phyloP scores from a whole-genome alignment of 2,113 vertebrate species.

The Loxodonta africana region DNA sequence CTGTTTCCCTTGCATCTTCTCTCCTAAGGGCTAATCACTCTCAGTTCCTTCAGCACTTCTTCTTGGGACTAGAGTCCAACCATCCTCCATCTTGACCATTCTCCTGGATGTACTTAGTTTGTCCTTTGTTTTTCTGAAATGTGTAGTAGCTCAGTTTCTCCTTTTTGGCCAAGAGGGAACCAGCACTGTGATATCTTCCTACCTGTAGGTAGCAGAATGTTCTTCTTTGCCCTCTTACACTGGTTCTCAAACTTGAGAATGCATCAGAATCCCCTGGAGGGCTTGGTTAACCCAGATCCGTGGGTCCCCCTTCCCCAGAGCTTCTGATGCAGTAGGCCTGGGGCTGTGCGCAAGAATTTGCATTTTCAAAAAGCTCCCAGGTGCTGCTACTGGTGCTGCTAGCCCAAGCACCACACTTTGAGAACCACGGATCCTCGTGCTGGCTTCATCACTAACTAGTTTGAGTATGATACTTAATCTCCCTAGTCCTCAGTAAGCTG shows the following conservation, averaged over 20 bases:
- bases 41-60: background rate
- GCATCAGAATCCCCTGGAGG: background rate
- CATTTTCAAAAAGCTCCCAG: background rate
- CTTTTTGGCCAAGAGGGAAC: background rate
- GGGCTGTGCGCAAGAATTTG: background rate
- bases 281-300: background rate
- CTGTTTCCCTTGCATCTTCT: background rate
- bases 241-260: background rate
- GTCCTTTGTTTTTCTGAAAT: conserved; percentile 8
- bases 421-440: background rate
- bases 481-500: background rate
- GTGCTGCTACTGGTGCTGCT: background rate
- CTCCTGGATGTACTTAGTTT: background rate
- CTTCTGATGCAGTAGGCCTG: background rate
- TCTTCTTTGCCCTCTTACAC: background rate
- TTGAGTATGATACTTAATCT: background rate
- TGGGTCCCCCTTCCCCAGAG: background rate
- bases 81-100: background rate
- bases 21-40: fast-evolving
- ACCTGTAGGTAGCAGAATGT: background rate
- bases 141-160: background rate
- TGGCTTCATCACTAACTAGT: background rate
- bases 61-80: background rate
- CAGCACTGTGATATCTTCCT: background rate
- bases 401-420: background rate